A percentile compares a stretch with the other conserved stretches of the same genome.
These are phyloP conservation scores for Hapalemur alaotrensis DNA, from an alignment of 2,797 vertebrate species.

Conservation along the genomic window DNA sequence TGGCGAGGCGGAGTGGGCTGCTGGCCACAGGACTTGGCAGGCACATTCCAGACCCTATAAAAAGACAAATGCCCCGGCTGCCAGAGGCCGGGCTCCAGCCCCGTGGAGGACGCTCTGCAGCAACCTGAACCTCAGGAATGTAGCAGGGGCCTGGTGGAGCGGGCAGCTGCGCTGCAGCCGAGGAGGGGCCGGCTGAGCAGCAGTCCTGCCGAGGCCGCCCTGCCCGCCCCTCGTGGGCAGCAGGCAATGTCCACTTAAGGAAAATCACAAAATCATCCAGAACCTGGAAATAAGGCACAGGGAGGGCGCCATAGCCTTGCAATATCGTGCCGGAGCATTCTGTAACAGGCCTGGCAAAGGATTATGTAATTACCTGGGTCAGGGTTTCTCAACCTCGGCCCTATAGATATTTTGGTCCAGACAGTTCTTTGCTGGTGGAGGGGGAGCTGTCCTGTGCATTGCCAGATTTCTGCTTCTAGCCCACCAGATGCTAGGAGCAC, in stretches of 20 bases:
- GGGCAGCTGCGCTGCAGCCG: rapidly evolving
- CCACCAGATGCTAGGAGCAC: no score
- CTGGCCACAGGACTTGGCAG: neutral
- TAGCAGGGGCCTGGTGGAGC: neutral
- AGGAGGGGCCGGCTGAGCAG: neutral
- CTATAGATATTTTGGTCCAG: neutral
- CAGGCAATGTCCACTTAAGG: neutral
- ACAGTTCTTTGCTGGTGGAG: no score
- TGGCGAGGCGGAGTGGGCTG: neutral
- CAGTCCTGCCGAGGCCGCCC: neutral
- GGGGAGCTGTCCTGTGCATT: neutral
- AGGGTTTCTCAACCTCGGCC: neutral
- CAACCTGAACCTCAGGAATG: constrained; percentile 67
- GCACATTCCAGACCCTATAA: constrained; percentile 69
- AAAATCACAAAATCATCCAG: neutral
- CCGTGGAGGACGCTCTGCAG: neutral
- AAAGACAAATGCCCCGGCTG: constrained; percentile 39
- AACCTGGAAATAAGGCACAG: neutral
- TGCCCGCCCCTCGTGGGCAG: no score
- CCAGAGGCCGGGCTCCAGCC: constrained; percentile 26
- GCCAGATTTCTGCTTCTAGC: neutral
- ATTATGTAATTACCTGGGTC: neutral
- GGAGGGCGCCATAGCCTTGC: neutral
- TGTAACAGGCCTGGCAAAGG: neutral
- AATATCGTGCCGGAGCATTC: neutral